Evolutionary conservation across 1,140 invertebrate species (phyloP).

Genomic region (Leptonema lineaticorne): DNA sequence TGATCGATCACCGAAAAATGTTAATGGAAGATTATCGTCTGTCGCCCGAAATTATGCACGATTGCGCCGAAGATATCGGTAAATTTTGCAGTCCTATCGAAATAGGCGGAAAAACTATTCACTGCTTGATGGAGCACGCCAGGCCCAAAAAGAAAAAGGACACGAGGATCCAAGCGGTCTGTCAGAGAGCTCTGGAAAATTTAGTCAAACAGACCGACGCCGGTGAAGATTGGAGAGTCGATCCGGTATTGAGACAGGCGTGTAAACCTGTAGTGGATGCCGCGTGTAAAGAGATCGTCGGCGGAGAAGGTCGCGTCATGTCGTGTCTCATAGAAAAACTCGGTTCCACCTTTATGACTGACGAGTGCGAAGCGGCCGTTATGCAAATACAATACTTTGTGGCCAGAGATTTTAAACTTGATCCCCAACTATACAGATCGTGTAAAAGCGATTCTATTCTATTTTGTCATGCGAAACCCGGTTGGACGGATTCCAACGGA

Average conservation of each 20-base stretch:
- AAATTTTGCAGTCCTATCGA: constrained; percentile 72
- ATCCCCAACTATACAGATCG: constrained; percentile 83
- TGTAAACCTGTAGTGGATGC: constrained; percentile 80
- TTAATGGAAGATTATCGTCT: constrained; percentile 92
- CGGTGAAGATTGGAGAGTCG: constrained; percentile 89
- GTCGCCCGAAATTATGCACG: constrained; percentile 87
- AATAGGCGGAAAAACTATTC: constrained; percentile 84
- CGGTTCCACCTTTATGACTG: constrained; percentile 80
- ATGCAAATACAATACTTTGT: constrained; percentile 98
- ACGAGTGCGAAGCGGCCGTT: constrained; percentile 85
- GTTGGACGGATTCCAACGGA: constrained; percentile 72
- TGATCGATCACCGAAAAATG: constrained; percentile 86
- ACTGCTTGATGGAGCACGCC: constrained; percentile 94
- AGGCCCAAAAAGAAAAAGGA: constrained; percentile 61
- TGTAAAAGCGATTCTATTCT: constrained; percentile 85
- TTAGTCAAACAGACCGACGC: constrained; percentile 79
- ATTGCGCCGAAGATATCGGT: constrained; percentile 84
- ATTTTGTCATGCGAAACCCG: constrained; percentile 76
- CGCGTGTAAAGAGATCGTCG: constrained; percentile 67
- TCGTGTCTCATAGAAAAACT: constrained; percentile 92
- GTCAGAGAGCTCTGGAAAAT: constrained; percentile 72
- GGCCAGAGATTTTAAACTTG: constrained; percentile 89
- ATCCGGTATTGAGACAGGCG: constrained; percentile 82
- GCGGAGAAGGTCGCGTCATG: constrained; percentile 79
- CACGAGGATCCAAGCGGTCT: constrained; percentile 64